These are phyloP conservation scores for Pinna nobilis DNA, from an alignment of 1,140 invertebrate species.

Conservation along the genomic window DNA sequence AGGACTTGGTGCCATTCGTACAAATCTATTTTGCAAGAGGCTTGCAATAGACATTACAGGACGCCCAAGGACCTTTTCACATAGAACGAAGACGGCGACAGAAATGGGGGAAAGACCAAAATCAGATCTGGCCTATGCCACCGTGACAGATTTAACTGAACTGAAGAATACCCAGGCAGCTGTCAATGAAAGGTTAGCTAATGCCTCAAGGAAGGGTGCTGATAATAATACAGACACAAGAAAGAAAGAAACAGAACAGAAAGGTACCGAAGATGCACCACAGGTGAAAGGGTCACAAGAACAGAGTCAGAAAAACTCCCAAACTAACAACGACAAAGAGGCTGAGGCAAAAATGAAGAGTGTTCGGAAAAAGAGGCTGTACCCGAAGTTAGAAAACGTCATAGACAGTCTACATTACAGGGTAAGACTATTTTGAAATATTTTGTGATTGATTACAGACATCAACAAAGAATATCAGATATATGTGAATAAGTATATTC, in stretches of 20 bases:
- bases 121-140: constrained; percentile 11
- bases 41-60: constrained; percentile 50
- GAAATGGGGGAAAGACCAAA: constrained; percentile 35
- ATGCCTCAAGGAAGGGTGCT: too few species aligned
- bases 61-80: constrained; percentile 35
- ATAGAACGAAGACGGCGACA: constrained; percentile 4
- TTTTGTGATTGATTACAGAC: background rate
- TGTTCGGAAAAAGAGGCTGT: constrained; percentile 9
- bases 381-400: constrained; percentile 58
- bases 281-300: background rate
- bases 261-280: background rate
- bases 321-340: constrained; percentile 1
- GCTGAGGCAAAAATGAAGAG: background rate
- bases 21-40: constrained; percentile 45
- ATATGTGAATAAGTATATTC: too few species aligned
- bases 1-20: constrained; percentile 51
- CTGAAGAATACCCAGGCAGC: background rate
- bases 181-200: background rate
- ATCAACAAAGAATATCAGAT: too few species aligned
- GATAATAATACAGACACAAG: constrained; percentile 8
- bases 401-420: constrained; percentile 61
- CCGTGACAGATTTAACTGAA: too few species aligned
- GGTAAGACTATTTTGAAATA: constrained; percentile 39
- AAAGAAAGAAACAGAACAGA: constrained; percentile 33
- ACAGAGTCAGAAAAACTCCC: constrained; percentile 3